Base-by-base conservation (phyloP, 2,797 vertebrate species). In the Chaetophractus vellerosus region DNA sequence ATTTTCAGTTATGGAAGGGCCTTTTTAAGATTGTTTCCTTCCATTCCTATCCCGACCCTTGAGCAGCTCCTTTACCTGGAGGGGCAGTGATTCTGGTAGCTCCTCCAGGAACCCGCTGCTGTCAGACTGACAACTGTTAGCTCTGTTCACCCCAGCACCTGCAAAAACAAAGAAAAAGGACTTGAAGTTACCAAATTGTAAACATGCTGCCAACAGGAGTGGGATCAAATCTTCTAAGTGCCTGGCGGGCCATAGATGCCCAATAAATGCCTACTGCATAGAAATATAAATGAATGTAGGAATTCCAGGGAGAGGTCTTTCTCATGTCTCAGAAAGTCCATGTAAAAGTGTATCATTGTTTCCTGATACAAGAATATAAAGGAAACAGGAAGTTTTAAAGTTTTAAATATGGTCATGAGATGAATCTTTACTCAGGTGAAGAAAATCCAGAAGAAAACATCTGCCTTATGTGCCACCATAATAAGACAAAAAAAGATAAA, bases 61-160 rank as follows among this genome's bases (percentile, higher is more conserved):
- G 26, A 24, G 8, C n/a, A 64, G 69, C 36, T 28, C 98, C 74
- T 96, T 97, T 97, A 98, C 98, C 93, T 98, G 98, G 38, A 95
- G 92, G 83, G 96, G 84, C 2, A 82, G 81, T 6, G 98, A 98
- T 24, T 99, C 97, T 0, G 92, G 96, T 0, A 98, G 97, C 55
- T 99, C 99, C 86, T 99, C 99, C 95, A 98, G 96, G 97, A 99
- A 99, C 1, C 99, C 99, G 41, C 98, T 99, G 98, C 98, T 99
- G 96, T 99, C 99, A 55, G 99, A 99, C 90, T 99, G 99, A 96
- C 98, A 98, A 97, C 99, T 99, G 96, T 98, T 99, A 81, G 98
- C 98, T 97, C 99, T 98, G 72, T 97, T 98, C 55, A 98, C 64
- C 19, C 45, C 87, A 41, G 66, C 11, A 24, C 93, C 98, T 98